These are phyloP conservation scores for Forbesichthys papilliferus DNA, from an alignment of 2,113 vertebrate species.

Conservation along the genomic window DNA sequence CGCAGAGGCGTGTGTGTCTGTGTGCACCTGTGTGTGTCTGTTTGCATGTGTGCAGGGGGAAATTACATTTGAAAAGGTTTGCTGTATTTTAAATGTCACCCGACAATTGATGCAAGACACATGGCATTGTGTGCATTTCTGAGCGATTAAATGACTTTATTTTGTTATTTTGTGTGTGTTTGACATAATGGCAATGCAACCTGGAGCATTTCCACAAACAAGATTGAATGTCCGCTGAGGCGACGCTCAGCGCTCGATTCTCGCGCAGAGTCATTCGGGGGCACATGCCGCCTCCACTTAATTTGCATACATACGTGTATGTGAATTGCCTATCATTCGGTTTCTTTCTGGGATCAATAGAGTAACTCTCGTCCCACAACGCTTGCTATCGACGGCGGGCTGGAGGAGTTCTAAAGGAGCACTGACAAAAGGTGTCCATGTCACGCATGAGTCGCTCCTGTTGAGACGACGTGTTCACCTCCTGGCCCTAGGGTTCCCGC, in stretches of 20 bases:
- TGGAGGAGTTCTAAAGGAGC: conserved; percentile 33
- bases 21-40: neutral
- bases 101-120: too few species aligned
- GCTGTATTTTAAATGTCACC: too few species aligned
- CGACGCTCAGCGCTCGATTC: neutral
- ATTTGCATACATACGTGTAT: conserved; percentile 37
- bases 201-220: neutral
- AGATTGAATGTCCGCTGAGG: conserved; percentile 24
- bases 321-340: conserved; percentile 32
- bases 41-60: too few species aligned
- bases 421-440: conserved; percentile 34
- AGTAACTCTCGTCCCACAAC: conserved; percentile 49
- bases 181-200: neutral
- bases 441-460: conserved; percentile 61
- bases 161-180: too few species aligned
- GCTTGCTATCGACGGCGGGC: conserved; percentile 49
- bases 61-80: too few species aligned
- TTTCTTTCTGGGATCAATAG: conserved; percentile 46
- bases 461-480: conserved; percentile 25
- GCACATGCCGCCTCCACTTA: conserved; percentile 10
- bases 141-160: too few species aligned
- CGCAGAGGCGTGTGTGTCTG: neutral
- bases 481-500: neutral
- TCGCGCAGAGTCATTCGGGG: neutral
- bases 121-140: too few species aligned